Base-by-base conservation (phyloP, 1,140 invertebrate species). In the Meloidogyne chitwoodi region DNA sequence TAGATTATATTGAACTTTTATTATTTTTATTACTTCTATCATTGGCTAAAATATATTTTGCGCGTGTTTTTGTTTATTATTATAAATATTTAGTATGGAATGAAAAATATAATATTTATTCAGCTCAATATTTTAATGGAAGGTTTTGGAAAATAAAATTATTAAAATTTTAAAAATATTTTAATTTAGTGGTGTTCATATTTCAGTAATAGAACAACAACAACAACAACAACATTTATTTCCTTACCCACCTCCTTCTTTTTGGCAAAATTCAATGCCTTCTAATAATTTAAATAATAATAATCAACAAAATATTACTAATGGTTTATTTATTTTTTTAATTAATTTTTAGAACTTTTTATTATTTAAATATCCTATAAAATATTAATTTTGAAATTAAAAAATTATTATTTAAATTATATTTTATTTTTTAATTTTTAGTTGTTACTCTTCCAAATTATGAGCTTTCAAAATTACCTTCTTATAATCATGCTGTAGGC, bases 1-100 rank as follows among this genome's bases (percentile, higher is more conserved):
- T 34, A 67, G 74, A 73, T 22, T 73, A 67, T 22, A 27, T 34
- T 11, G 74, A 77, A 77, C 24, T 75, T 12, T 48, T 77, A n/a
- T 44, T 77, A 31, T 77, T 74, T 61, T 26, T 77, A 29, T n/a
- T 75, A 16, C 62, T 77, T 22, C 8, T 77, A 5, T 12, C 61
- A 31, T 61, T 64, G 5, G 44, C 44, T 24, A 77, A 77, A 77
- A 14, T 77, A 16, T 75, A 77, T 41, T 77, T 77, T 68, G 48
- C 38, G 14, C 61, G 65, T 29, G 76, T 77, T 22, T 77, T 77
- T 66, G 22, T 61, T 56, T 27, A 77, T 19, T 77, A 76, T 56
- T 77, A 79, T 48, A 77, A 79, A 61, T 77, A 77, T 76, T 68
- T 77, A 27, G 48, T 64, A 24, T 77, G 76, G 76, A 65, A 74